Evolutionary conservation across 2,113 vertebrate genomes (phyloP).

Genomic region (Jacana jacana): DNA sequence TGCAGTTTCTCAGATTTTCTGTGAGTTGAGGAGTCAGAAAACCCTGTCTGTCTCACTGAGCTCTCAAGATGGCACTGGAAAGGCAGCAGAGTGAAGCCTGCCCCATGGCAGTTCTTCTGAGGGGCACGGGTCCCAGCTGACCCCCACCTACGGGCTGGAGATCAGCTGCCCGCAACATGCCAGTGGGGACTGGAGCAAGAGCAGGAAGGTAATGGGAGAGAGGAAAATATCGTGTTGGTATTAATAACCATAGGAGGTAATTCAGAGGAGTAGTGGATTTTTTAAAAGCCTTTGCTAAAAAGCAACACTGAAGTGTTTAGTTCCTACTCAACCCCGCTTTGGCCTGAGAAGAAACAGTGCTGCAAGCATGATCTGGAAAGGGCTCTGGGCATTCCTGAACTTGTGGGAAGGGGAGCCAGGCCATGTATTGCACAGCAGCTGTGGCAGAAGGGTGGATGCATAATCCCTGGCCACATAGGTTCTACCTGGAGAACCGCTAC

Average conservation of each 20-base stretch:
- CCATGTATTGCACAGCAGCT: background rate
- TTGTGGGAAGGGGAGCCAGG: background rate
- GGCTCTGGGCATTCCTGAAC: background rate
- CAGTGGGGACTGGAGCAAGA: accelerated
- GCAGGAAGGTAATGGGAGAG: background rate
- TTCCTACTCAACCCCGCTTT: accelerated
- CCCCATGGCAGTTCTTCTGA: accelerated
- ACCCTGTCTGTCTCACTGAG: background rate
- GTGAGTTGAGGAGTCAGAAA: background rate
- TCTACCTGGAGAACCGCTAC: background rate
- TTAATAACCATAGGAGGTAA: too few relatives aligned
- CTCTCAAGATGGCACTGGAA: background rate
- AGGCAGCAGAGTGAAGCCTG: background rate
- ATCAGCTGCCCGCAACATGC: accelerated
- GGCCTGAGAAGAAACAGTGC: background rate
- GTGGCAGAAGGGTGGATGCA: background rate
- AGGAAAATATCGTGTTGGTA: background rate
- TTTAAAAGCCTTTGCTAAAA: background rate
- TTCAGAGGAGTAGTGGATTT: background rate
- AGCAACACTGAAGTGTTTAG: background rate
- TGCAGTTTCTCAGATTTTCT: background rate
- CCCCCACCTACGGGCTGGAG: accelerated
- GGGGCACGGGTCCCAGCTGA: background rate
- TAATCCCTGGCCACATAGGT: background rate
- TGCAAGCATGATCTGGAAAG: background rate